Evolutionary conservation across 2,797 vertebrate species (phyloP).

Genomic region (Simalia tracyae): DNA sequence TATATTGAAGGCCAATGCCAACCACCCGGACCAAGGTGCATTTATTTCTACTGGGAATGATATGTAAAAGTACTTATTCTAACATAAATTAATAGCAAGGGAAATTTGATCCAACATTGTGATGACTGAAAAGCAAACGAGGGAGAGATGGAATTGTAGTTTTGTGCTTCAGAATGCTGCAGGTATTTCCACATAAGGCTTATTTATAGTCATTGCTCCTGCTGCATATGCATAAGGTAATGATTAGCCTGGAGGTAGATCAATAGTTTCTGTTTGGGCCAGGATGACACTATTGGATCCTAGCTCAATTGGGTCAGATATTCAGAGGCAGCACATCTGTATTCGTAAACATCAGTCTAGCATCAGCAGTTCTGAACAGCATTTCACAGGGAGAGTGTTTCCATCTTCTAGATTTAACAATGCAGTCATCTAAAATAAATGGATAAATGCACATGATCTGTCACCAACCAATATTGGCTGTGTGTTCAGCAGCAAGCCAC

Average conservation of each 20-base stretch:
- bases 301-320: conserved; percentile 18
- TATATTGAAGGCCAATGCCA: conserved; percentile 50
- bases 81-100: conserved; percentile 2
- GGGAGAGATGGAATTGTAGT: conserved; percentile 12
- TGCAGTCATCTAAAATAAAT: neutral
- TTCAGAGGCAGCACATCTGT: neutral
- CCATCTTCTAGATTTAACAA: conserved; percentile 32
- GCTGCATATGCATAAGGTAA: neutral
- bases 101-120: conserved; percentile 30
- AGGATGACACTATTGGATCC: neutral
- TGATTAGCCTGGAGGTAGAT: conserved; percentile 7
- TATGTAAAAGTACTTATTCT: conserved; percentile 20
- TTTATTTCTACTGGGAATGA: conserved; percentile 57
- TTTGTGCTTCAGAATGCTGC: neutral
- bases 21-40: conserved; percentile 46
- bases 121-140: neutral
- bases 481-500: conserved; percentile 23
- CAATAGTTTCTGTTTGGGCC: neutral
- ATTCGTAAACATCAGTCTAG: conserved; percentile 26
- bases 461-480: neutral
- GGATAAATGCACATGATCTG: neutral
- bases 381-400: neutral
- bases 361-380: conserved; percentile 21
- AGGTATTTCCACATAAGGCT: neutral
- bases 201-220: neutral